Evolutionary conservation across 2,888 invertebrate genomes (phyloP).

Genomic region (Gymnosoma rotundatum): DNA sequence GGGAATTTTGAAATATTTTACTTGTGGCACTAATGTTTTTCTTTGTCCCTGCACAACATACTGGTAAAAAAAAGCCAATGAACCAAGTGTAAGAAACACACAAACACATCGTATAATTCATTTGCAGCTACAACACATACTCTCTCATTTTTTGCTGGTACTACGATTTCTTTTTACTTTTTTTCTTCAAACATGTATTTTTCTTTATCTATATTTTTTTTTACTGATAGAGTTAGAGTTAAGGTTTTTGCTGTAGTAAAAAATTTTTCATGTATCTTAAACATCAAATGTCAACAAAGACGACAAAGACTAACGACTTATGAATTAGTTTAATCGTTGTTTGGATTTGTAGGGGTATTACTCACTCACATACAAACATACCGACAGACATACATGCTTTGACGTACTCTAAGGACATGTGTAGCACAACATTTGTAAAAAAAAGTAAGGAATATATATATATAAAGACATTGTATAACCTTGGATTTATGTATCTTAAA

Average conservation of each 20-base stretch:
- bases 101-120: constrained; percentile 35
- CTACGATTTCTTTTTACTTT: neutral
- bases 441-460: neutral
- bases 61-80: neutral
- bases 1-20: constrained; percentile 63
- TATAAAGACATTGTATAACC: constrained; percentile 57
- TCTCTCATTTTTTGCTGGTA: constrained; percentile 51
- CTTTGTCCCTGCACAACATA: constrained; percentile 28
- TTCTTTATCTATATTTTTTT: constrained; percentile 1
- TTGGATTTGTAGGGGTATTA: constrained; percentile 47
- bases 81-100: constrained; percentile 22
- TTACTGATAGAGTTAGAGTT: constrained; percentile 10
- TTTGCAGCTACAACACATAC: constrained; percentile 43
- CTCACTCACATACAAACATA: constrained; percentile 15
- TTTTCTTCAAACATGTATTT: constrained; percentile 14
- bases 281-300: constrained; percentile 71
- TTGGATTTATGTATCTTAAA: constrained; percentile 31
- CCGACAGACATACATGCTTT: neutral
- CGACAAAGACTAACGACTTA: constrained; percentile 74
- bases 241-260: constrained; percentile 45
- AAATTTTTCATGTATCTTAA: constrained; percentile 66
- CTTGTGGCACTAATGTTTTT: constrained; percentile 65
- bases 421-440: neutral
- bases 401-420: constrained; percentile 35
- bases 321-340: constrained; percentile 73